A percentile compares a stretch with the other conserved stretches of the same genome.
These are phyloP conservation scores for Aleiodes testaceus DNA, from an alignment of 2,888 invertebrate genomes.

Conservation along the genomic window DNA sequence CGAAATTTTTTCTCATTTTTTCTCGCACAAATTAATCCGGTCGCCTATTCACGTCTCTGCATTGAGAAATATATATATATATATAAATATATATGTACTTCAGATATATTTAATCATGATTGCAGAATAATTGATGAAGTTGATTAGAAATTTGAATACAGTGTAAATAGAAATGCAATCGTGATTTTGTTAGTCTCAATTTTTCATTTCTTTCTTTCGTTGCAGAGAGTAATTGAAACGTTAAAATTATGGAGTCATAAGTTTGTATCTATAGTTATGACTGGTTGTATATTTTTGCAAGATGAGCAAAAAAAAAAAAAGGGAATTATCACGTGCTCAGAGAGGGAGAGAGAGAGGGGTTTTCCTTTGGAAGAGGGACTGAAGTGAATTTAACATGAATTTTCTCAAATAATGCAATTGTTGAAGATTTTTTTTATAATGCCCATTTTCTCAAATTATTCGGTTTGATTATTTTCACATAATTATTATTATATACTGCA, in stretches of 20 bases:
- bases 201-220: conserved; percentile 7
- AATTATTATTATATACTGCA: no score
- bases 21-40: no score
- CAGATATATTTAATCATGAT: neutral
- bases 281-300: conserved; percentile 7
- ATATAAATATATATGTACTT: no score
- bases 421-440: no score
- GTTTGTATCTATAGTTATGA: conserved; percentile 3
- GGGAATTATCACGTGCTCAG: neutral
- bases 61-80: neutral
- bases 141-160: neutral
- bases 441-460: no score
- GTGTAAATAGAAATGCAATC: conserved; percentile 41
- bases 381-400: no score
- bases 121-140: conserved; percentile 22
- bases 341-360: no score
- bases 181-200: conserved; percentile 7
- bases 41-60: no score
- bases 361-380: no score
- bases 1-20: no score
- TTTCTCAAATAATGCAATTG: no score
- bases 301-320: neutral
- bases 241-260: neutral
- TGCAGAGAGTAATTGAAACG: neutral
- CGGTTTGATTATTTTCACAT: no score